Evolutionary conservation across 1,140 invertebrate species (phyloP).

Genomic region (Charaxes varanes): DNA sequence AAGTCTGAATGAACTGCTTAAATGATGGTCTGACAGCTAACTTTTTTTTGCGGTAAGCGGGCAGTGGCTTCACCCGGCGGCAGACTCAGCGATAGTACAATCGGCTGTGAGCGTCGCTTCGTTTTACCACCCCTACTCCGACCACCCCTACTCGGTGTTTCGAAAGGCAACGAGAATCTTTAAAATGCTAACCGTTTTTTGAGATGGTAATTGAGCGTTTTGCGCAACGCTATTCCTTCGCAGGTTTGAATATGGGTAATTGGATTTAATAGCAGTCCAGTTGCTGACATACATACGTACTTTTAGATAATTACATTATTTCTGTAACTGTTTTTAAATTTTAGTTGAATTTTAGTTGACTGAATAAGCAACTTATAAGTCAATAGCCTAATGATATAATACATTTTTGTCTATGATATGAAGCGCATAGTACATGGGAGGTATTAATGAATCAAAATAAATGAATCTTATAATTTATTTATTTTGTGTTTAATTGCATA

Average conservation of each 20-base stretch:
- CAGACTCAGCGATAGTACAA: slow-evolving; percentile 45
- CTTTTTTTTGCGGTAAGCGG: too few relatives aligned
- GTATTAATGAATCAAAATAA: too few relatives aligned
- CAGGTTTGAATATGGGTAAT: not conserved
- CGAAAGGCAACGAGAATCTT: slow-evolving; percentile 52
- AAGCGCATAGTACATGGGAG: too few relatives aligned
- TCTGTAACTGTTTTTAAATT: too few relatives aligned
- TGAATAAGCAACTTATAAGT: not conserved
- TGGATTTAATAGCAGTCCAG: not conserved
- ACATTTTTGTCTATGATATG: too few relatives aligned
- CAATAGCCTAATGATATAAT: not conserved
- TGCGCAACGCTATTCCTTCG: slow-evolving; percentile 39
- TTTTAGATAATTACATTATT: too few relatives aligned
- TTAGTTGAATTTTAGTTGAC: not conserved
- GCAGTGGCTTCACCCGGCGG: slow-evolving; percentile 38
- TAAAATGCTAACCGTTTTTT: slow-evolving; percentile 38
- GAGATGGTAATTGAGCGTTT: slow-evolving; percentile 52
- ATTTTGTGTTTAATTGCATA: too few relatives aligned
- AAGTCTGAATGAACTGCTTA: too few relatives aligned
- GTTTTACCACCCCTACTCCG: slow-evolving; percentile 69
- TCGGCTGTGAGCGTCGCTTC: slow-evolving; percentile 35
- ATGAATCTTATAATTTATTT: too few relatives aligned
- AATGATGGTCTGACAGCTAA: too few relatives aligned
- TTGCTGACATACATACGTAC: too few relatives aligned
- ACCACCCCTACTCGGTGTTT: slow-evolving; percentile 53